Evolutionary conservation across 2,797 vertebrate genomes (phyloP), one percentile per base, ranked within the genome.

Genomic region (Phoebastria nigripes): DNA sequence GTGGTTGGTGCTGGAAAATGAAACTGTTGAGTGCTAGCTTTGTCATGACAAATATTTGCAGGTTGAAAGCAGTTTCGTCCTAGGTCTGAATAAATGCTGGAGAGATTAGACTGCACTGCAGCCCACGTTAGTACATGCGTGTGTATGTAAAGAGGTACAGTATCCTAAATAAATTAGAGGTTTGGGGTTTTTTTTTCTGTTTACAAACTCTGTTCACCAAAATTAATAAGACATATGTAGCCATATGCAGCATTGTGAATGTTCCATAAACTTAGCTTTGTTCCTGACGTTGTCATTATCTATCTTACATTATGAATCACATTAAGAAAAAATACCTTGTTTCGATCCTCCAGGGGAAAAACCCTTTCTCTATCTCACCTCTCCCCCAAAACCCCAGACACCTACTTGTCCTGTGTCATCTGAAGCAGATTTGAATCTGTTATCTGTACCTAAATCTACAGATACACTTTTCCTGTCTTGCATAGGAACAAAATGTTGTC

Each of bases 401-500:
- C 86, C 84, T 92, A 93, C 80, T 91, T 93, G 51, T 94, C 84
- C 87, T 86, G 15, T 96, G 87, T 95, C 91, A 91, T 90, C 58
- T 93, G 55, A 91, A 76, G 51, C 47, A 70, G 51, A 93, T 94
- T 69, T 76, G 62, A 96, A 62, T 94, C 56, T 91, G 22, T 90
- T 94, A 91, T 93, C 91, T 92, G 16, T 73, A 79, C 18, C 19
- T 82, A 73, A 79, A 91, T 91, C 87, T 94, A 76, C 41, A 94
- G 76, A 91, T 88, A 73, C 6, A 77, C 37, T 95, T 95, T 96
- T 97, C 66, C 89, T 95, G 62, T 94, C 91, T 95, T 89, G 87
- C 74, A 90, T 47, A 92, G 87, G 92, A 97, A 94, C 82, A 93
- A 89, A 92, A 87, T 66, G 37, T 92, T 97, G 92, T 94, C 93